Base-by-base conservation (phyloP, 2,113 vertebrate genomes). In the Pituophis catenifer region DNA sequence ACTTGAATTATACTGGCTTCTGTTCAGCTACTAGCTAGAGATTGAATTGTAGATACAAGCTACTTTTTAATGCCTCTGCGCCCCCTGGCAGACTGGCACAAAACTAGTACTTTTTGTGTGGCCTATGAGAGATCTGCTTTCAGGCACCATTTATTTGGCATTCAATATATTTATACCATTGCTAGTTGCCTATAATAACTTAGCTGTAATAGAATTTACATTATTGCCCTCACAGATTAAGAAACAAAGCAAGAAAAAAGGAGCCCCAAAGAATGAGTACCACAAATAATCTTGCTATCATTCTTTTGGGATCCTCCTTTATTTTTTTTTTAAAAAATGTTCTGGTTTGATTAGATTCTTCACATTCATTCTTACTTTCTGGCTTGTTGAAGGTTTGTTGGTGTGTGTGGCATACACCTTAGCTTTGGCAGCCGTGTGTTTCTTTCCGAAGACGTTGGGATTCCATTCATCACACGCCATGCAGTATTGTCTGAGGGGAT, bases 391-490 rank as follows among this genome's bases (percentile, higher is more conserved):
- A 65, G n/a, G 89, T 93, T 93, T 95, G 81, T 70, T 89, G 44
- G 48, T 90, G 15, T 50, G 8, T 59, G 8, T 70, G 48, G 48
- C 33, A 89, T 17, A 38, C 23, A 33, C 21, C 81, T 92, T 91
- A 86, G n/a, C 1, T 55, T 0, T 9, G 81, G 90, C 95, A 93
- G 15, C 86, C 33, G 52, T 33, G 29, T 2, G 0, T 87, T 93
- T 92, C 11, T 54, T 55, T 57, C 21, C 0, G 0, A 88, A 55
- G 90, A 93, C 88, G 90, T 94, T 89, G 44, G 85, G 24, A 70
- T 96, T 95, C 58, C n/a, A 24, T 90, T 93, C 86, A 91, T 54
- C 58, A 38, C 75, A 23, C 50, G 29, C 15, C 24, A n/a, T 53
- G 50, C 55, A 62, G 8, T 44, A 44, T 29, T 55, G 53, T 88